These are phyloP conservation scores for Ibycter americanus DNA, from an alignment of 2,797 vertebrate genomes.

Conservation along the genomic window DNA sequence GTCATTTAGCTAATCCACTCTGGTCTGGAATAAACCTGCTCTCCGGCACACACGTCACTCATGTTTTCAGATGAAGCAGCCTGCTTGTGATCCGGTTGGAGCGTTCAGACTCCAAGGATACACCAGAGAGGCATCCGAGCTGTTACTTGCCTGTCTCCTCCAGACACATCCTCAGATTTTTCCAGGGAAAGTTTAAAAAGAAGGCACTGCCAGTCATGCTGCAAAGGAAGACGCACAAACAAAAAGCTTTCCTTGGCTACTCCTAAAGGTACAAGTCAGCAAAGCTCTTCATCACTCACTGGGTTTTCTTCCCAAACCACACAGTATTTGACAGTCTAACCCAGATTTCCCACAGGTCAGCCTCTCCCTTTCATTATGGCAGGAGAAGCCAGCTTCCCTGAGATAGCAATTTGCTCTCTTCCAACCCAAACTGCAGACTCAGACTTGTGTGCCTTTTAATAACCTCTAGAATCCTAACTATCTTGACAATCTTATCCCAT, in stretches of 20 bases:
- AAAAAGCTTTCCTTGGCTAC: neutral
- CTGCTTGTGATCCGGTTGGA: neutral
- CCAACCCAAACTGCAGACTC: neutral
- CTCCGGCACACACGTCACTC: neutral
- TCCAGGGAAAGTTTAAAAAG: slow-evolving; percentile 13
- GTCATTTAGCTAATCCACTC: neutral
- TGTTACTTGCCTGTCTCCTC: neutral
- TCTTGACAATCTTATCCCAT: neutral
- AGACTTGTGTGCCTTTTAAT: neutral
- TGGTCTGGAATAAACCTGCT: neutral
- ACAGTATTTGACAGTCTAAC: neutral
- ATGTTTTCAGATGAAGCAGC: neutral
- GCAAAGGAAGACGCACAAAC: neutral
- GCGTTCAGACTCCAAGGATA: neutral
- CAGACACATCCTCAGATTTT: neutral
- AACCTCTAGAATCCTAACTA: neutral
- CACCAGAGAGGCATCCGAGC: neutral
- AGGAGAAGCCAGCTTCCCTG: neutral
- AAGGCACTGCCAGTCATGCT: neutral
- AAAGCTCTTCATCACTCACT: slow-evolving; percentile 17
- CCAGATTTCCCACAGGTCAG: neutral
- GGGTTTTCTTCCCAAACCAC: slow-evolving; percentile 35
- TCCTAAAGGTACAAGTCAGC: slow-evolving; percentile 21
- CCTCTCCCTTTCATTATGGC: neutral
- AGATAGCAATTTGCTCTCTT: neutral